Evolutionary conservation across 2,113 vertebrate species (phyloP).

Genomic region (Microtus ochrogaster): DNA sequence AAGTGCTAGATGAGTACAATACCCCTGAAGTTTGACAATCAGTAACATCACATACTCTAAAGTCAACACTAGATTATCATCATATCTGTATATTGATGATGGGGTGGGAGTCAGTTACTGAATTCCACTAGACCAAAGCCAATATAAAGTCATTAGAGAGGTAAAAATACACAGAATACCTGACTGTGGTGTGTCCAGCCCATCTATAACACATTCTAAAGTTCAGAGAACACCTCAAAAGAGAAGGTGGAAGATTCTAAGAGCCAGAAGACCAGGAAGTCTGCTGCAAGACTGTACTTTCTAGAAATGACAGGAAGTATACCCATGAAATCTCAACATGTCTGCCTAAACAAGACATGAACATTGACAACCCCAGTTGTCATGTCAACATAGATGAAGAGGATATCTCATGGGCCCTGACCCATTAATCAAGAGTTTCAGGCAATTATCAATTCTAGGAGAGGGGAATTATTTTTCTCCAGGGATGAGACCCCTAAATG

Average conservation of each 20-base stretch:
- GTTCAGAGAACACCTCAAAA: not conserved
- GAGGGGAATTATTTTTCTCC: not conserved
- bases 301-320: not conserved
- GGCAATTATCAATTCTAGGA: not conserved
- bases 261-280: not conserved
- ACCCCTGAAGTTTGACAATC: not conserved
- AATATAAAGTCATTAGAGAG: not conserved
- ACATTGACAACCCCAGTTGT: not conserved
- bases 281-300: not conserved
- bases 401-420: not conserved
- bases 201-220: not conserved
- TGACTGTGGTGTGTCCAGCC: not conserved
- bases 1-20: not conserved
- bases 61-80: not conserved
- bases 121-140: not conserved
- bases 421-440: not conserved
- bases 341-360: not conserved
- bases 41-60: not conserved
- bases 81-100: not conserved
- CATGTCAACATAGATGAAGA: not conserved
- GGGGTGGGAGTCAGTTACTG: not conserved
- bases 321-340: not conserved
- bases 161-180: not conserved
- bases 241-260: not conserved
- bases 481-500: not conserved